Base-by-base conservation (phyloP, 2,113 vertebrate species). In the Dicrurus megarhynchus region DNA sequence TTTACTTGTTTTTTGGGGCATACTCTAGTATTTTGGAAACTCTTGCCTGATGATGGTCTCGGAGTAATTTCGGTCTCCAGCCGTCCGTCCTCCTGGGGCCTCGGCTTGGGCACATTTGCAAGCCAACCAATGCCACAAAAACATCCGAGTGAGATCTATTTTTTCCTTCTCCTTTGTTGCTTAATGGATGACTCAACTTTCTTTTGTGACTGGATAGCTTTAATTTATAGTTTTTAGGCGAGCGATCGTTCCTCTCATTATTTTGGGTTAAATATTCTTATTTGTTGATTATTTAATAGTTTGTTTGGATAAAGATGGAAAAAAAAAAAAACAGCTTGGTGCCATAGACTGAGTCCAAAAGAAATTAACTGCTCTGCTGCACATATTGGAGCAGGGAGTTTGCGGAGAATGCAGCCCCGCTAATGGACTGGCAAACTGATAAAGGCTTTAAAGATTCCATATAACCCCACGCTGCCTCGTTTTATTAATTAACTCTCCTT, bases 331-430 rank as follows among this genome's bases (percentile, higher is more conserved):
- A 2, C 97, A 95, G 97, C 97, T 97, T 97, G 96, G 96, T 97
- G 95, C 97, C 97, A 98, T 96, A 97, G 97, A 97, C 96, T 7
- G 97, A 98, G 97, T 98, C 98, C 98, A 98, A 98, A 98, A 98
- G 97, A 98, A 98, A 98, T 98, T 98, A 98, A 97, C 97, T 98
- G 98, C 98, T 98, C 97, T 96, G 94, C 94, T 98, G 98, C 97
- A 98, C 98, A 97, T 97, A 97, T 97, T 98, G 97, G 98, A 98
- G 97, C 90, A 94, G 97, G 94, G 97, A 97, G 97, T 96, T 98
- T 97, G 93, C 9, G 69, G 95, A 93, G 96, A 97, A 97, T 97
- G 96, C 96, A 91, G 97, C 87, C 85, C 91, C 75, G 11, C 97
- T 97, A 98, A 98, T 97, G 96, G 97, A 97, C 97, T 96, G 97